phyloP scores from a whole-genome alignment of 2,888 invertebrate genomes.

The Cheilosia vulpina region DNA sequence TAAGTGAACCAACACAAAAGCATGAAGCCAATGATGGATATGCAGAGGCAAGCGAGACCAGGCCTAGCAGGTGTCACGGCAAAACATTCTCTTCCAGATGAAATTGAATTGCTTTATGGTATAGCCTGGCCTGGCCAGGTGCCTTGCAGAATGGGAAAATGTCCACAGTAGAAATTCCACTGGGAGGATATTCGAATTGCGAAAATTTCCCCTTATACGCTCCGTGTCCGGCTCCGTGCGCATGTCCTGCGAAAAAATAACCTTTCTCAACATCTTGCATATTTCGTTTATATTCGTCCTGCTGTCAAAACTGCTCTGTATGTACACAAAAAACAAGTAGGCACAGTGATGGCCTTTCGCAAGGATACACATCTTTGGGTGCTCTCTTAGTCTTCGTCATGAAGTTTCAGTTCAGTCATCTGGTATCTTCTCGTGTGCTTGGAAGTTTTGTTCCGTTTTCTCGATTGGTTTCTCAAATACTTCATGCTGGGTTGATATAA shows the following conservation, averaged over 20 bases:
- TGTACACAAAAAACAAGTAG: constrained; percentile 55
- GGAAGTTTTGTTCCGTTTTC: constrained; percentile 7
- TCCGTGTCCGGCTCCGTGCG: constrained; percentile 7
- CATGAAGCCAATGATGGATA: constrained; percentile 47
- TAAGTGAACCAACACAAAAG: constrained; percentile 44
- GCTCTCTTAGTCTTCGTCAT: constrained; percentile 31
- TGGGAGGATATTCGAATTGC: constrained; percentile 65
- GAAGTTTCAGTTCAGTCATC: constrained; percentile 70
- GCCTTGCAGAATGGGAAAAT: constrained; percentile 25
- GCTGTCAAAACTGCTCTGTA: constrained; percentile 62
- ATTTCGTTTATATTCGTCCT: constrained; percentile 33
- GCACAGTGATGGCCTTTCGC: constrained; percentile 53
- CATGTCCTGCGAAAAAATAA: constrained; percentile 71
- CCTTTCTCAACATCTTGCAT: constrained; percentile 70
- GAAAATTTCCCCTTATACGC: constrained; percentile 60
- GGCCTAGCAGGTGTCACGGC: constrained; percentile 43
- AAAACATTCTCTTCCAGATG: constrained; percentile 44
- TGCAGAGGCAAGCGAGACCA: constrained; percentile 24
- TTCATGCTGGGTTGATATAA: constrained; percentile 42
- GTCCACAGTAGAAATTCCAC: constrained; percentile 1
- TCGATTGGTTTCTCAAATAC: constrained; percentile 47
- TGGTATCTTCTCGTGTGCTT: constrained; percentile 60
- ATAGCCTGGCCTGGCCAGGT: constrained; percentile 25
- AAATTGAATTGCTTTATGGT: constrained; percentile 53
- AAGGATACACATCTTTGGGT: constrained; percentile 71